These are phyloP conservation scores for Phrynocephalus forsythii DNA, from an alignment of 2,797 vertebrate genomes.

Conservation along the genomic window DNA sequence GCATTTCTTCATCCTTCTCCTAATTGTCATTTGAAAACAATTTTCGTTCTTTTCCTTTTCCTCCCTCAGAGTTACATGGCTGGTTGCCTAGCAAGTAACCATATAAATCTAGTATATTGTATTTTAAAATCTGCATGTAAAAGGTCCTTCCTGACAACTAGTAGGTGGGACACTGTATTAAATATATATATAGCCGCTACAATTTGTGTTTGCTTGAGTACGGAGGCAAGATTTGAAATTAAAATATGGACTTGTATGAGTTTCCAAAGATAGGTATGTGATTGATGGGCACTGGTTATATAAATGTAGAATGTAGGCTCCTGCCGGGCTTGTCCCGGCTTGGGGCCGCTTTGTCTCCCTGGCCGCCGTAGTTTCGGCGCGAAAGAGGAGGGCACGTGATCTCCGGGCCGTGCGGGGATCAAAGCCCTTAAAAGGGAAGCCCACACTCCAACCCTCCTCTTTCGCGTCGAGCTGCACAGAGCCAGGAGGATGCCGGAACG, in stretches of 20 bases:
- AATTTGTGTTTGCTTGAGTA: slow-evolving; percentile 35
- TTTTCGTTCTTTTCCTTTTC: no score
- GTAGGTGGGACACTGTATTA: slow-evolving; percentile 11
- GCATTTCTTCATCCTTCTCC: not conserved
- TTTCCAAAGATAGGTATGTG: slow-evolving; percentile 10
- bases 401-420: no score
- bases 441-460: no score
- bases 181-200: slow-evolving; percentile 11
- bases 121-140: slow-evolving; percentile 20
- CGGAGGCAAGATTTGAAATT: not conserved
- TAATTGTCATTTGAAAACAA: not conserved
- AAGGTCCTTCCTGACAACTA: slow-evolving; percentile 2
- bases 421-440: no score
- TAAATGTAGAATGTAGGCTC: slow-evolving; percentile 33
- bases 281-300: not conserved
- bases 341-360: no score
- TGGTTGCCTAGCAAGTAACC: slow-evolving; percentile 1
- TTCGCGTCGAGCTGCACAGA: no score
- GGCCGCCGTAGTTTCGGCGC: no score
- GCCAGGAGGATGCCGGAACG: no score
- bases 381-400: no score
- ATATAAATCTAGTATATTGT: slow-evolving; percentile 24
- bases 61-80: not conserved
- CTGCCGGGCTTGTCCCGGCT: no score
- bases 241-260: not conserved